These are phyloP conservation scores for Eriocheir sinensis DNA, from an alignment of 1,140 invertebrate species.

Conservation along the genomic window DNA sequence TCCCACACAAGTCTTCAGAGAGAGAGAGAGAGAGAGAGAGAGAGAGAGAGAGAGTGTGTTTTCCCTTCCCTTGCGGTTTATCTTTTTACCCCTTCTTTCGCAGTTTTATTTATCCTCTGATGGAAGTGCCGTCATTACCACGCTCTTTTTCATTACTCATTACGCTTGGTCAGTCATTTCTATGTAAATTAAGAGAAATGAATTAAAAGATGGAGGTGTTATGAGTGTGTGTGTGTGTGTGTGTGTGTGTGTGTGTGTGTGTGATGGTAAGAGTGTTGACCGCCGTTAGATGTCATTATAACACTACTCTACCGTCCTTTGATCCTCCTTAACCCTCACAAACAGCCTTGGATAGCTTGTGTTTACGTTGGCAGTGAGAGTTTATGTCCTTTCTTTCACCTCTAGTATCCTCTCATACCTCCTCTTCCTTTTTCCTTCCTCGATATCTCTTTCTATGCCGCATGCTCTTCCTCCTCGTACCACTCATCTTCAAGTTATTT, in stretches of 20 bases:
- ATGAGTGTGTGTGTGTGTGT: constrained; percentile 19
- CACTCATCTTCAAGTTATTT: too few relatives aligned
- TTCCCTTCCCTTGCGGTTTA: neutral
- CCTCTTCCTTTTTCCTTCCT: neutral
- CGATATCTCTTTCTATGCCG: neutral
- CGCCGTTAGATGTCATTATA: too few relatives aligned
- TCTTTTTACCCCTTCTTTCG: neutral
- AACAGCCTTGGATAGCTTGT: too few relatives aligned
- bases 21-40: constrained; percentile 22
- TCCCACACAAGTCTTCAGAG: too few relatives aligned
- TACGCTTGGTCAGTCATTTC: neutral
- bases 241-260: constrained; percentile 22
- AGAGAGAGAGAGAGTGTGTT: neutral
- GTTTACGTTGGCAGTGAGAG: neutral
- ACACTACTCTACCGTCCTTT: too few relatives aligned
- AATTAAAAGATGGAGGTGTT: neutral
- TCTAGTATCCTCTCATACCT: neutral
- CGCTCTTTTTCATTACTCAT: neutral
- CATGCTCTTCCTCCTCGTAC: neutral
- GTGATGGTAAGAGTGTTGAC: neutral
- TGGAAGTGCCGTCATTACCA: neutral
- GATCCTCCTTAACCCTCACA: too few relatives aligned
- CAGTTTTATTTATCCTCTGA: neutral
- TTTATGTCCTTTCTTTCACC: neutral
- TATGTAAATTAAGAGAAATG: constrained; percentile 11